Evolutionary conservation across 2,797 vertebrate genomes (phyloP), one percentile per base, ranked within the genome.

Genomic region (Acanthurus lineatus): DNA sequence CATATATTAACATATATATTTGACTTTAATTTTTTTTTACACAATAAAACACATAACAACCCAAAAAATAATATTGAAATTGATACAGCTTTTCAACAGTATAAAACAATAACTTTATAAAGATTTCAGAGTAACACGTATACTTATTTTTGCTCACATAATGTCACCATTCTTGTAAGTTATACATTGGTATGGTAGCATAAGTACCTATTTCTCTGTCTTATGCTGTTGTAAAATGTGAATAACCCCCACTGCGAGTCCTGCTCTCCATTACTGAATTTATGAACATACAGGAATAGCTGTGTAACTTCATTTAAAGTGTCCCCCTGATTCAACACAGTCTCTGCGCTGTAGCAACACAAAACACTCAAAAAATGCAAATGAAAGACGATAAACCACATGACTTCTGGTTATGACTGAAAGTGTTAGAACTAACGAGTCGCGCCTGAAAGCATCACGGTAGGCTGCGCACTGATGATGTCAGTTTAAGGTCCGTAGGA

Each of bases 401-500:
- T 57, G 48, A 76, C 57, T 38, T 11, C 0, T 38, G 20, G 20
- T 4, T 2, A 7, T 19, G 44, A 52, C 1, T 56, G 16, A 11
- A 12, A 28, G 40, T 16, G 5, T 0, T 20, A 2, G 14, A 56
- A 79, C 2, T 45, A 70, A 77, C 92, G 78, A 91, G 79, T 53
- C 53, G 79, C 2, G 1, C 89, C 3, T 91, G 87, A 93, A 93
- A 0, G 86, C 89, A 79, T 2, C 92, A 59, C 80, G 3, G 47
- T n/a, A 10, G 59, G 22, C 67, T 59, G 66, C 38, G 58, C 80
- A 22, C 58, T 25, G 82, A 76, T 88, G 89, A 92, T 84, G 92
- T 91, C 85, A 92, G 59, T 88, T 88, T 51, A 84, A 0, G 86
- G 88, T 56, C 88, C 45, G 82, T 82, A 57, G 86, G 85, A 87